These are phyloP conservation scores for Empis stercorea DNA, from an alignment of 2,888 invertebrate genomes.

Conservation along the genomic window DNA sequence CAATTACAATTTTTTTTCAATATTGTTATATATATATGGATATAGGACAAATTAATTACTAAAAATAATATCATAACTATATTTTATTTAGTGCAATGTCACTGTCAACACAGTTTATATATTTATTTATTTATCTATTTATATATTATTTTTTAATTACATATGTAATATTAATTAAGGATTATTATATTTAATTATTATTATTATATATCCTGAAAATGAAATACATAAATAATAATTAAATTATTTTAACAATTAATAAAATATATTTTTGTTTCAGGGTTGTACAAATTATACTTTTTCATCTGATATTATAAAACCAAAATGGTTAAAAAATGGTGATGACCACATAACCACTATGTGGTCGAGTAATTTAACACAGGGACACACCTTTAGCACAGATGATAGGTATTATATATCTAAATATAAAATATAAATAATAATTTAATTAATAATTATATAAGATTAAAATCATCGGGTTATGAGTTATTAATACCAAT, in stretches of 20 bases:
- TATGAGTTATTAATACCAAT: no score
- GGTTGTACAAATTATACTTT: conserved; percentile 52
- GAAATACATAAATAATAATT: not conserved
- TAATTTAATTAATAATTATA: no score
- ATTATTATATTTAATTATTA: not conserved
- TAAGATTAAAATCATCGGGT: no score
- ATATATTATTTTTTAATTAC: no score
- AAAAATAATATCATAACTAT: not conserved
- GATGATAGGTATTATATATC: not conserved
- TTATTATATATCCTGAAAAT: not conserved
- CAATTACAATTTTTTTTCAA: no score
- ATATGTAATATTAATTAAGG: not conserved
- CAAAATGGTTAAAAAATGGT: conserved; percentile 23
- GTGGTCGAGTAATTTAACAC: conserved; percentile 6
- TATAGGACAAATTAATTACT: no score
- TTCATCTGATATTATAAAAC: conserved; percentile 43
- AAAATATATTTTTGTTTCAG: conserved; percentile 15
- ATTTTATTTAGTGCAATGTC: not conserved
- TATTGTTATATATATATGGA: no score
- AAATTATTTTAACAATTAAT: not conserved
- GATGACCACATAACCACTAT: conserved; percentile 15
- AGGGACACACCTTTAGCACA: not conserved
- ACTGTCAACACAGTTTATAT: not conserved
- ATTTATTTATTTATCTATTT: not conserved
- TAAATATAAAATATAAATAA: no score